A percentile compares a stretch with the other conserved stretches of the same genome.
These are phyloP conservation scores for Heliconius charithonia DNA, from an alignment of 2,888 invertebrate species.

Conservation along the genomic window DNA sequence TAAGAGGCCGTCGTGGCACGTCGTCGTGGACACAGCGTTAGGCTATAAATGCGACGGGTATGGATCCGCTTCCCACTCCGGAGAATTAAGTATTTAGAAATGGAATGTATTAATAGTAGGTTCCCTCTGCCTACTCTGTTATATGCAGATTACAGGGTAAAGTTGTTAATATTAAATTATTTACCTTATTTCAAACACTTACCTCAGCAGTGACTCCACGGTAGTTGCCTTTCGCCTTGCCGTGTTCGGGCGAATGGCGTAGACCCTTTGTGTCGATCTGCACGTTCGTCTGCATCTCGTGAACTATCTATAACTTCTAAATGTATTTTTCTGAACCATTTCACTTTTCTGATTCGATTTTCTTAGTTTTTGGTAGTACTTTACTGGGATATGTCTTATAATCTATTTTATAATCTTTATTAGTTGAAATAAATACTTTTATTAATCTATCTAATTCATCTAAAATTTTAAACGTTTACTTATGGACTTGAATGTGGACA, in stretches of 20 bases:
- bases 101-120: background rate
- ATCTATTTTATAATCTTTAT: too few relatives aligned
- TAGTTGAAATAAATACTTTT: too few relatives aligned
- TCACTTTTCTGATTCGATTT: background rate
- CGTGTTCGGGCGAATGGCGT: slow-evolving; percentile 85
- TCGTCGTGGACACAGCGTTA: too few relatives aligned
- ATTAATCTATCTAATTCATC: too few relatives aligned
- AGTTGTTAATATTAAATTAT: background rate
- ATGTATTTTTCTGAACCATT: background rate
- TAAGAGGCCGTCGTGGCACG: too few relatives aligned
- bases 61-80: too few relatives aligned
- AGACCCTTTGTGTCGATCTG: slow-evolving; percentile 89
- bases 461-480: background rate
- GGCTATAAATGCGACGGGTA: too few relatives aligned
- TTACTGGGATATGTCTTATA: too few relatives aligned
- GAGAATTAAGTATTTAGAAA: too few relatives aligned
- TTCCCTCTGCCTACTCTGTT: background rate
- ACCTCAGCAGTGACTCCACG: slow-evolving; percentile 82
- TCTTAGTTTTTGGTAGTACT: too few relatives aligned
- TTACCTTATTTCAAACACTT: slow-evolving; percentile 51
- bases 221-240: slow-evolving; percentile 78
- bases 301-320: background rate
- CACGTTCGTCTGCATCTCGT: slow-evolving; percentile 88
- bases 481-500: background rate
- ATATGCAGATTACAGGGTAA: background rate